phyloP scores from a whole-genome alignment of 2,113 vertebrate genomes.

The Tragelaphus buxtoni region DNA sequence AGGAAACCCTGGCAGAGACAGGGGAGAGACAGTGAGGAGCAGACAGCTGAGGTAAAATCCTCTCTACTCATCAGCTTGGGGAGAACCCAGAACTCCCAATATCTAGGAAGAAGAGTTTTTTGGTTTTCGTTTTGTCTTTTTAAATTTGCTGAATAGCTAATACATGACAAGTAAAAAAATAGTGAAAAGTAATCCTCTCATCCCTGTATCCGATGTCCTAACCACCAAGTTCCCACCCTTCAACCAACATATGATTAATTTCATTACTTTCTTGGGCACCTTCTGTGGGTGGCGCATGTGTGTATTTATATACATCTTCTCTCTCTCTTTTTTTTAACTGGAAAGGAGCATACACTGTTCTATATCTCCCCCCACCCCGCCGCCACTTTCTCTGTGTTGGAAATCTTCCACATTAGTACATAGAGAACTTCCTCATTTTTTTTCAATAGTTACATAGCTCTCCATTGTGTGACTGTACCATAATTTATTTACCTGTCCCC shows the following conservation, averaged over 20 bases:
- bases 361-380: fast-evolving
- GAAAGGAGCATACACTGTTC: background rate
- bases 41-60: background rate
- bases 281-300: background rate
- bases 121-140: background rate
- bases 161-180: background rate
- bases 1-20: background rate
- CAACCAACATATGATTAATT: background rate
- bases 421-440: background rate
- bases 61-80: background rate
- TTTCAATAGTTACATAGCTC: background rate
- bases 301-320: background rate
- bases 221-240: background rate
- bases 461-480: background rate
- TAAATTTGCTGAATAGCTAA: conserved; percentile 2
- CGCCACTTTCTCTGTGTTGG: background rate
- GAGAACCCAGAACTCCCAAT: background rate
- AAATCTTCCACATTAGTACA: background rate
- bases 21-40: background rate
- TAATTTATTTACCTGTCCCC: background rate
- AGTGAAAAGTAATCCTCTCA: background rate
- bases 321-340: background rate
- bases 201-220: background rate
- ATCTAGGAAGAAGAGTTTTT: background rate
- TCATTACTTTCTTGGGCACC: conserved; percentile 21